A percentile compares a stretch with the other conserved stretches of the same genome.
Conservation (phyloP, 2,797 vertebrate species). For the Lycodopsis pacificus region DNA sequence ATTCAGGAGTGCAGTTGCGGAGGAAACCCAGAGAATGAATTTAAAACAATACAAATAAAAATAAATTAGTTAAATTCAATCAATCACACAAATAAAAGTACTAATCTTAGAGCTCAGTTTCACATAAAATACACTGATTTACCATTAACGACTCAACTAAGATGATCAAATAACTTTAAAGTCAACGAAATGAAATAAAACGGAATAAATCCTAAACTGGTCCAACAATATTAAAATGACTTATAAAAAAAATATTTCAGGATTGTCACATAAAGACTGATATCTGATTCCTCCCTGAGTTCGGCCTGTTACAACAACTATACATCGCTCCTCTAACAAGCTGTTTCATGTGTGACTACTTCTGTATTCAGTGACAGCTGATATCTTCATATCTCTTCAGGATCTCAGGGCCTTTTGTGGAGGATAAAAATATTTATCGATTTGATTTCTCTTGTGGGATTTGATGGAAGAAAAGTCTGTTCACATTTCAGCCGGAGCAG, state of each 20-base stretch:
- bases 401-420: neutral
- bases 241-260: neutral
- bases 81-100: neutral
- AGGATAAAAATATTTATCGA: neutral
- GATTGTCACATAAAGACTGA: conserved; percentile 3
- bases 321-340: neutral
- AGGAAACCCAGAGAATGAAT: neutral
- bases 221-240: neutral
- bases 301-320: neutral
- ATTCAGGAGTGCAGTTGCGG: neutral
- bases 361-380: neutral
- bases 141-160: neutral
- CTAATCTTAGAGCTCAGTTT: neutral
- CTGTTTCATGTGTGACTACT: neutral
- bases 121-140: neutral
- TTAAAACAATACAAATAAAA: neutral
- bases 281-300: conserved; percentile 42
- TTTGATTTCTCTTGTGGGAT: neutral
- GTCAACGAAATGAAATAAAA: neutral
- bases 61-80: neutral
- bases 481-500: neutral
- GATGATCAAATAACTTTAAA: neutral
- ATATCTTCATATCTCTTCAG: neutral
- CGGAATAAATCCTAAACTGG: neutral
- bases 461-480: neutral